Conservation (phyloP, 2,113 vertebrate species). For the Aepyceros melampus region DNA sequence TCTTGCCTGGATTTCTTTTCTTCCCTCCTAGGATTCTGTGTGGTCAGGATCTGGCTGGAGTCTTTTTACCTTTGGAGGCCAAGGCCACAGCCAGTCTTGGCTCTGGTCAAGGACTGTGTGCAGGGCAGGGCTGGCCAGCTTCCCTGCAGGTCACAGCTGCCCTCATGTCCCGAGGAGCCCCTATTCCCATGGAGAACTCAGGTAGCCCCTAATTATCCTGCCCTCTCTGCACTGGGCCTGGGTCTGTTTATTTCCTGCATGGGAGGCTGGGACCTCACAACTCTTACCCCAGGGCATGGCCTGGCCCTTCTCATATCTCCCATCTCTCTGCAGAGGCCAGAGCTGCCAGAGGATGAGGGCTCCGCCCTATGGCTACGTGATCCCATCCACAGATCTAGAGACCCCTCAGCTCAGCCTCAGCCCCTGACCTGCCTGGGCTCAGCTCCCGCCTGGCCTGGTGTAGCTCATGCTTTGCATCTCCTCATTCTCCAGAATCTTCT, state of each 20-base stretch:
- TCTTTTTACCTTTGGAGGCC: neutral
- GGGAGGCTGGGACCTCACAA: neutral
- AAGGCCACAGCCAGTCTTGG: neutral
- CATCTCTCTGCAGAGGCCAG: constrained; percentile 83
- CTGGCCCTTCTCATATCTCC: no score
- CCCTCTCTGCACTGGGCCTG: neutral
- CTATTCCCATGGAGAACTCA: neutral
- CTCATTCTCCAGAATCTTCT: constrained; percentile 85
- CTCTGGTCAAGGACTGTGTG: neutral
- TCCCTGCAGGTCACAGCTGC: neutral
- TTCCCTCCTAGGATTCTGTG: neutral
- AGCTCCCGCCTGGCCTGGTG: rapidly evolving
- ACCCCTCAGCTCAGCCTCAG: constrained; percentile 76
- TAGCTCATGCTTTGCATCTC: neutral
- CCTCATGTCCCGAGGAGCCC: neutral
- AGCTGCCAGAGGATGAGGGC: constrained; percentile 88
- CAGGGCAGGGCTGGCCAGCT: neutral
- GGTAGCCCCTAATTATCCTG: neutral
- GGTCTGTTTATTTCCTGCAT: neutral
- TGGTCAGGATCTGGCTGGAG: neutral
- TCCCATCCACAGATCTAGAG: constrained; percentile 85
- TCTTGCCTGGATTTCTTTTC: neutral
- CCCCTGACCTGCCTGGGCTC: neutral
- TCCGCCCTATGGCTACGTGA: constrained; percentile 90
- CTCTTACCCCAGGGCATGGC: neutral